Percentiles rank a stretch among this genome's conserved stretches.
Conservation (phyloP, 2,113 vertebrate species). For the Mustela lutreola region DNA sequence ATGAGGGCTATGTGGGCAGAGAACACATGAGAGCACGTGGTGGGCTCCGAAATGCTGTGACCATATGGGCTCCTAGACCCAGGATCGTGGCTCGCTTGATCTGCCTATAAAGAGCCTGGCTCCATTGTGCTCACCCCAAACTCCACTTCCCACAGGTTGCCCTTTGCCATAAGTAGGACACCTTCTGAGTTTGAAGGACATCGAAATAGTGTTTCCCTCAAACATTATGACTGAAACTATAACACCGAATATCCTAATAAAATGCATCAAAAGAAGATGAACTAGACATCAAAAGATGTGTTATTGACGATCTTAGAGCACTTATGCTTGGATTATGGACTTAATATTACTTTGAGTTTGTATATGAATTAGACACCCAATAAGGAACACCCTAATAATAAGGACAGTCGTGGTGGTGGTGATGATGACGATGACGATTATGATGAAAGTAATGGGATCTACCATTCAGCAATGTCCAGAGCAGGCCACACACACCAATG, state of each 20-base stretch:
- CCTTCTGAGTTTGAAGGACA: not conserved
- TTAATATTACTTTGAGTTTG: slow-evolving; percentile 4
- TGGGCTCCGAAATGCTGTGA: not conserved
- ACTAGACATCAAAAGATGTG: not conserved
- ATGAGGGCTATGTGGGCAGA: not conserved
- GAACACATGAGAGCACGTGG: fast-evolving
- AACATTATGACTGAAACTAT: not conserved
- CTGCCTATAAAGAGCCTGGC: fast-evolving
- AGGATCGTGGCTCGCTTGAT: fast-evolving
- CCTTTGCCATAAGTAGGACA: not conserved
- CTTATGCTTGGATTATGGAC: not conserved
- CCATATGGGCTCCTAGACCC: not conserved
- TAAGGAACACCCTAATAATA: not conserved
- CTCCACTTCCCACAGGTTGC: fast-evolving
- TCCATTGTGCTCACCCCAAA: not conserved
- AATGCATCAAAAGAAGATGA: not conserved
- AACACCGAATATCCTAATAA: not conserved
- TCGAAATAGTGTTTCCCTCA: not conserved
- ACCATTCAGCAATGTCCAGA: not conserved
- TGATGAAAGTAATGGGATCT: not conserved
- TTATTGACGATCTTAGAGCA: not conserved
- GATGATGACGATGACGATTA: not conserved
- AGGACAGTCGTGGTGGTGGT: not conserved
- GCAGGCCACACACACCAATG: not conserved
- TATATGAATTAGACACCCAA: not conserved